A percentile compares a stretch with the other conserved stretches of the same genome.
phyloP scores from a whole-genome alignment of 1,140 invertebrate genomes.

The Drosophila hydei region DNA sequence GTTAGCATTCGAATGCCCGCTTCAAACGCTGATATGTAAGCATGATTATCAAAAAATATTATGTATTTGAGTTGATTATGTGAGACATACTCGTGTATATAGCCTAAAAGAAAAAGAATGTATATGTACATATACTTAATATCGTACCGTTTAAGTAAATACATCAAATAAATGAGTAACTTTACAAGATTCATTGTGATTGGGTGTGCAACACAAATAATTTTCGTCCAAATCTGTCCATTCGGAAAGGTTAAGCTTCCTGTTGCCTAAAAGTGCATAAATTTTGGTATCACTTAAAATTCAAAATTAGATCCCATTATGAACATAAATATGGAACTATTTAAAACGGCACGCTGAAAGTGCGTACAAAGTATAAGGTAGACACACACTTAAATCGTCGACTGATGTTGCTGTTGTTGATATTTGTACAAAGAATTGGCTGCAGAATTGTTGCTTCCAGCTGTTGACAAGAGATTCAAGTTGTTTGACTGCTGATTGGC shows the following conservation, averaged over 20 bases:
- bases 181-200: constrained; percentile 54
- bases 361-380: constrained; percentile 34
- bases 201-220: constrained; percentile 46
- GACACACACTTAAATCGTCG: constrained; percentile 43
- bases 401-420: constrained; percentile 57
- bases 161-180: constrained; percentile 63
- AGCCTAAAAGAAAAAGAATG: constrained; percentile 55
- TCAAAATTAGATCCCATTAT: constrained; percentile 46
- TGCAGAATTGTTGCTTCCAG: constrained; percentile 26
- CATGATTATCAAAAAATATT: constrained; percentile 79
- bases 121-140: constrained; percentile 53
- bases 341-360: constrained; percentile 62
- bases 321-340: constrained; percentile 36
- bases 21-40: constrained; percentile 79
- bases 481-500: constrained; percentile 50
- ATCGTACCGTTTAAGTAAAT: constrained; percentile 63
- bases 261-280: constrained; percentile 51
- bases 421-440: constrained; percentile 58
- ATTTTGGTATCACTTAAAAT: constrained; percentile 55
- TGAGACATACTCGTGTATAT: constrained; percentile 27
- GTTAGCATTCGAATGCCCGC: constrained; percentile 66
- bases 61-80: constrained; percentile 33
- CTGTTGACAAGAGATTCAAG: constrained; percentile 51
- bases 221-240: constrained; percentile 36
- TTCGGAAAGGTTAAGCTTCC: constrained; percentile 30